Evolutionary conservation across 2,888 invertebrate genomes (phyloP).

Genomic region (Anarsia innoxiella): DNA sequence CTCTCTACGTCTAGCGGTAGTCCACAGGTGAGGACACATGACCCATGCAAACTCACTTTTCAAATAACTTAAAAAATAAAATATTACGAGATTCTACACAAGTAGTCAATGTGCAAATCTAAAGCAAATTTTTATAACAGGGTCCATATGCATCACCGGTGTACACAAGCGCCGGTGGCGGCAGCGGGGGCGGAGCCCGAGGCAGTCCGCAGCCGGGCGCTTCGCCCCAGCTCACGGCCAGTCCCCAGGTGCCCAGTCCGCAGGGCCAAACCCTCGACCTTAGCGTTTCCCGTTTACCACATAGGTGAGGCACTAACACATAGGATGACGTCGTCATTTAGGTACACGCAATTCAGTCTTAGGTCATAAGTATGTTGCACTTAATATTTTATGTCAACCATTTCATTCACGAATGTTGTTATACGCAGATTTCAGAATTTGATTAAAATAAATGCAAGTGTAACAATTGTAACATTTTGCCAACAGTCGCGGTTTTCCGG

Average conservation of each 20-base stretch:
- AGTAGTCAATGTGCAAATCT: slow-evolving; percentile 11
- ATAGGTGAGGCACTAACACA: slow-evolving; percentile 84
- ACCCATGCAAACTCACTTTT: neutral
- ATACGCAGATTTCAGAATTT: no score
- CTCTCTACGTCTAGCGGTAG: slow-evolving; percentile 91
- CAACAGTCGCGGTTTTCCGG: slow-evolving; percentile 76
- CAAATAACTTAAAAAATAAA: neutral
- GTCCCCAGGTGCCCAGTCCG: slow-evolving; percentile 93
- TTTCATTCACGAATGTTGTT: slow-evolving; percentile 11
- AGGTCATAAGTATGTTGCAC: slow-evolving; percentile 7
- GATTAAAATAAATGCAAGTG: no score
- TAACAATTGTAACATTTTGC: slow-evolving; percentile 22
- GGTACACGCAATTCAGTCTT: slow-evolving; percentile 12
- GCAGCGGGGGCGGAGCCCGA: slow-evolving; percentile 80
- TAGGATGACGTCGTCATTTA: no score
- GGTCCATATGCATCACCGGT: slow-evolving; percentile 85
- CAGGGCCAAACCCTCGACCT: slow-evolving; percentile 93
- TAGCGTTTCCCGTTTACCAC: slow-evolving; percentile 89
- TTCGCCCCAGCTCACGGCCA: slow-evolving; percentile 86
- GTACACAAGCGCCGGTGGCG: slow-evolving; percentile 84
- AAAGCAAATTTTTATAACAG: slow-evolving; percentile 69
- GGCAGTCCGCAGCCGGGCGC: slow-evolving; percentile 91
- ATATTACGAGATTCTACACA: neutral
- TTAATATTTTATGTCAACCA: slow-evolving; percentile 8
- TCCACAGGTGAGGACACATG: slow-evolving; percentile 80